These are phyloP conservation scores for Choreutis nemorana DNA, from an alignment of 2,888 invertebrate species.

Conservation along the genomic window DNA sequence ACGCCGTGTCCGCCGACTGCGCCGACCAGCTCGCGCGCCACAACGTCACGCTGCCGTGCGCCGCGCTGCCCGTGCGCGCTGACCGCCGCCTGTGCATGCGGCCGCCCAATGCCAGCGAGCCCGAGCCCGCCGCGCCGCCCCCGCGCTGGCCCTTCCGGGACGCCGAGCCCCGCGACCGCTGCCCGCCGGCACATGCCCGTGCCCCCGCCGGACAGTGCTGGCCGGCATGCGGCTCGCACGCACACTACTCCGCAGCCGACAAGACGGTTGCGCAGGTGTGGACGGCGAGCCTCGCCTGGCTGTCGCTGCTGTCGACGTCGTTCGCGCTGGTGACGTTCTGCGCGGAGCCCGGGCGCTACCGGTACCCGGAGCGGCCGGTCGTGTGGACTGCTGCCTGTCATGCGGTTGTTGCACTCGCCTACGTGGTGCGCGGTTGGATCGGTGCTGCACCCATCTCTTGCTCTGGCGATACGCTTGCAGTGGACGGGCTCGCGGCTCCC, in stretches of 20 bases:
- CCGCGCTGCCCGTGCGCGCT: conserved; percentile 78
- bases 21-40: conserved; percentile 70
- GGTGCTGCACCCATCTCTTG: conserved; percentile 46
- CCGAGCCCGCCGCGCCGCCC: conserved; percentile 46
- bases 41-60: conserved; percentile 79
- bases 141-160: conserved; percentile 49
- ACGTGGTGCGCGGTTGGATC: conserved; percentile 72
- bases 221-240: conserved; percentile 74
- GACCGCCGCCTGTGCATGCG: conserved; percentile 81
- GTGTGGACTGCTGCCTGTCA: conserved; percentile 91
- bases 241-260: conserved; percentile 71
- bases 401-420: conserved; percentile 79
- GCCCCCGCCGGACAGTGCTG: conserved; percentile 68
- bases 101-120: conserved; percentile 57
- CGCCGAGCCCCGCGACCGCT: conserved; percentile 38
- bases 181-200: conserved; percentile 68
- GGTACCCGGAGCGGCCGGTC: conserved; percentile 92
- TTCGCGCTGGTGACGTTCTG: conserved; percentile 88
- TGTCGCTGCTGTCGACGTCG: conserved; percentile 81
- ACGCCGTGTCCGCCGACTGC: conserved; percentile 78
- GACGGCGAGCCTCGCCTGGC: conserved; percentile 79
- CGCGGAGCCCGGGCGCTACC: conserved; percentile 87
- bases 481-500: conserved; percentile 55
- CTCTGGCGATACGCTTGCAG: conserved; percentile 44
- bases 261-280: conserved; percentile 76